Evolutionary conservation across 2,888 invertebrate species (phyloP), one percentile per base, ranked within the genome.

Genomic region (Polietes domitor): DNA sequence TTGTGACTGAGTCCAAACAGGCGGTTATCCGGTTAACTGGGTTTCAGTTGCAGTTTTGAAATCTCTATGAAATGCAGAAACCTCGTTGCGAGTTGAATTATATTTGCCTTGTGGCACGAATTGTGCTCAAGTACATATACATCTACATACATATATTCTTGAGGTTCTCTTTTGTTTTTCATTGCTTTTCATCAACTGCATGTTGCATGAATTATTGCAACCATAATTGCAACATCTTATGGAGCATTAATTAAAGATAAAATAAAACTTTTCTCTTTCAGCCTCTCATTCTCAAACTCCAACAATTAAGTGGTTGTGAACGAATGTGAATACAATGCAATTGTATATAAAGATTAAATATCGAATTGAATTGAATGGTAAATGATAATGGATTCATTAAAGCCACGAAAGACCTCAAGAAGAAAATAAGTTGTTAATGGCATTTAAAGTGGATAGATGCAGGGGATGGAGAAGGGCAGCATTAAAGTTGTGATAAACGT

Each of bases 211-310:
- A 65, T 79, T 63, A 63, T 55, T 72, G 65, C 50, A 37, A 58
- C 55, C 75, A 79, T 76, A 73, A 73, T 79, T 73, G 55, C 79
- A 78, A 78, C 75, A 61, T 73, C 73, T 73, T 73, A 24, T 58
- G 41, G 12, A 26, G 24, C 50, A 80, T 80, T 83, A 80, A 79
- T 83, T 83, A 77, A 83, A 61, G 73, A 79, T 80, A 53, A 80
- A 83, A 73, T 80, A 72, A 55, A 80, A 58, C 41, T 79, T 61
- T 58, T 15, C 15, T 6, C 58, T 58, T 58, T 58, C 26, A 15
- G 12, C 9, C 37, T 3, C 37, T 37, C 24, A 74, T 78, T 78
- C 78, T 82, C 68, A 24, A 58, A 58, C 24, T 58, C 24, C 9
- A 26, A 43, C 65, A 71, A 73, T 73, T 73, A 80, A 80, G 68